Conservation (phyloP, 2,888 invertebrate genomes). For the Periphyllus acericola region DNA sequence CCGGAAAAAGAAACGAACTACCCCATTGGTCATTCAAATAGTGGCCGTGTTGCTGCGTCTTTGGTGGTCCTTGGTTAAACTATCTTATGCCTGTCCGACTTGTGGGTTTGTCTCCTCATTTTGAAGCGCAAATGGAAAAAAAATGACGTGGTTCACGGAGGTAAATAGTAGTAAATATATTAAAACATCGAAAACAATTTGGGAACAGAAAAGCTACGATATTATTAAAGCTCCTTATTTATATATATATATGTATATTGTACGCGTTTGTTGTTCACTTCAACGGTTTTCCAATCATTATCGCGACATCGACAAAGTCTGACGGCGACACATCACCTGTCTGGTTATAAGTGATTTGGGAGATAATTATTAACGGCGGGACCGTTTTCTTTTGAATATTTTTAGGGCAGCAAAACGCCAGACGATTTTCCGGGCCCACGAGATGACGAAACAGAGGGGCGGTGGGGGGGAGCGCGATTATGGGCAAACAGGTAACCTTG, state of each 20-base stretch:
- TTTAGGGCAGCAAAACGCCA: background rate
- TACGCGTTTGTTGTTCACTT: background rate
- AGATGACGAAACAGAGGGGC: no score
- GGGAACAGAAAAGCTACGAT: background rate
- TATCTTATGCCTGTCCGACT: no score
- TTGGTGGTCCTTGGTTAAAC: no score
- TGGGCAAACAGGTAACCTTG: background rate
- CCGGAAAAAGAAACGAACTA: no score
- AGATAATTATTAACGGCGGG: background rate
- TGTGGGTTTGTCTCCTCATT: no score
- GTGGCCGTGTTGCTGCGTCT: no score
- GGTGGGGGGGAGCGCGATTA: background rate
- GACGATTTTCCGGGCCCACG: background rate
- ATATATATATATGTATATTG: no score
- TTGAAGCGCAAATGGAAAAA: no score
- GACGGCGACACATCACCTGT: background rate
- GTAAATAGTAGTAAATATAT: no score
- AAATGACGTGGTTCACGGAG: no score
- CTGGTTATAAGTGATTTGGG: background rate
- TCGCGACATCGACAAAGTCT: background rate
- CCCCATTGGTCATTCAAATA: no score
- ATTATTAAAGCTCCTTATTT: background rate
- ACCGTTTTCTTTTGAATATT: background rate
- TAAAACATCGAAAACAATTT: no score
- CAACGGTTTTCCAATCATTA: background rate